Base-by-base conservation (phyloP, 2,113 vertebrate species). In the Phyllostomus discolor region DNA sequence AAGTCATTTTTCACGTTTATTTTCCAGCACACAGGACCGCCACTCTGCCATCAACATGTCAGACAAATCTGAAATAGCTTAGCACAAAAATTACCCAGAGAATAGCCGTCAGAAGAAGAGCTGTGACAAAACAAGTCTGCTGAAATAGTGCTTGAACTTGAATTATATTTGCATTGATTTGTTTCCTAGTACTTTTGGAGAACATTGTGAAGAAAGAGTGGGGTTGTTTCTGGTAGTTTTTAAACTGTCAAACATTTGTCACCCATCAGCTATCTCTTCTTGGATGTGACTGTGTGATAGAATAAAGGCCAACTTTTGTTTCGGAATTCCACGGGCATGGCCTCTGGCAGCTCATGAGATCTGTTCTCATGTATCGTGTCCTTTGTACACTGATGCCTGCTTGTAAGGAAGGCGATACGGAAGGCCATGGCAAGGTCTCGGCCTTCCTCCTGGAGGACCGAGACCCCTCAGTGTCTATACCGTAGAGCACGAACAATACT, bases 121-220 rank as follows among this genome's bases (percentile, higher is more conserved):
- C 33, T 69, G 67, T 38, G 88, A 84, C 72, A 79, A 96, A 92
- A 57, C 50, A 79, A 85, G 72, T 78, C 35, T 64, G 88, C 67
- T 16, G 88, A 88, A 73, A 46, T 54, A 17, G 57, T 35, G 79
- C 79, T 91, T 92, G 48, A 73, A 72, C 85, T 91, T 94, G 92
- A 92, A 95, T 95, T 81, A 73, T 85, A 95, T 96, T 96, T 95
- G 92, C 92, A 94, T 95, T 93, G 69, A 91, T 95, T 94, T 97
- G 80, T 81, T 95, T 95, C 85, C 81, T 85, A 69, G 88, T 54
- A 94, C 59, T 94, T 88, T 57, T 24, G 20, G 59, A 88, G 66
- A 97, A 94, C 69, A 50, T 75, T 62, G 80, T 48, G 19, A 50
- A 73, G 85, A 90, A 95, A 95, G 46, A 92, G 81, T 57, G 70